A percentile compares a stretch with the other conserved stretches of the same genome.
These are phyloP conservation scores for Xyrauchen texanus DNA, from an alignment of 2,113 vertebrate genomes.

Conservation along the genomic window DNA sequence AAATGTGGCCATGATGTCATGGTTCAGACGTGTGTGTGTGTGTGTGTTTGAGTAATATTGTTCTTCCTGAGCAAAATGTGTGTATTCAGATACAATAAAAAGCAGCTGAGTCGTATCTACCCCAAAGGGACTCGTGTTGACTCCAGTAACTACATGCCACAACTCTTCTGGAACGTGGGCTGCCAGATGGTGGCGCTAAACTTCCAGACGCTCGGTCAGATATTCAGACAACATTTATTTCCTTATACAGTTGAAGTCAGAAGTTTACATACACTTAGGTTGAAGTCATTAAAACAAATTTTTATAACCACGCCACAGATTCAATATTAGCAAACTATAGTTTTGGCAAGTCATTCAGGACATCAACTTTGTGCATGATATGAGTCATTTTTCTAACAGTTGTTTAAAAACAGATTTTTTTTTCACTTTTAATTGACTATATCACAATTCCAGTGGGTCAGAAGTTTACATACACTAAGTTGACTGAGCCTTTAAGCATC, in stretches of 20 bases:
- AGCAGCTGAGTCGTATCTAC: constrained; percentile 90
- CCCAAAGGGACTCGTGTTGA: constrained; percentile 91
- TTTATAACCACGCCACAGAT: too few species aligned
- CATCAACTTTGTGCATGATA: too few species aligned
- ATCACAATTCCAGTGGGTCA: too few species aligned
- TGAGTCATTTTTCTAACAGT: too few species aligned
- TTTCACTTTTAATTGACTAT: too few species aligned
- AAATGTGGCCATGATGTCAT: background rate
- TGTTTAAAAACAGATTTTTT: too few species aligned
- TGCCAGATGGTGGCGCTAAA: constrained; percentile 93
- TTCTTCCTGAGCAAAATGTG: background rate
- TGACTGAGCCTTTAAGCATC: too few species aligned
- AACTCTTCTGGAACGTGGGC: constrained; percentile 91
- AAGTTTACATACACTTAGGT: background rate
- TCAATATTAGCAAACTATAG: too few species aligned
- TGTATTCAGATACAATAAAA: constrained; percentile 87
- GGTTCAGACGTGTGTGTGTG: background rate
- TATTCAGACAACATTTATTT: background rate
- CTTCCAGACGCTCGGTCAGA: constrained; percentile 85
- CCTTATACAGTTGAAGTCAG: too few species aligned
- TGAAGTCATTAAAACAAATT: too few species aligned
- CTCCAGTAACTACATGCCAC: constrained; percentile 93
- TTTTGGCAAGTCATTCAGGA: too few species aligned
- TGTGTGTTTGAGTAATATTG: background rate
- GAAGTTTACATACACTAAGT: too few species aligned